Evolutionary conservation across 2,888 invertebrate species (phyloP).

Genomic region (Apodemia duryi): DNA sequence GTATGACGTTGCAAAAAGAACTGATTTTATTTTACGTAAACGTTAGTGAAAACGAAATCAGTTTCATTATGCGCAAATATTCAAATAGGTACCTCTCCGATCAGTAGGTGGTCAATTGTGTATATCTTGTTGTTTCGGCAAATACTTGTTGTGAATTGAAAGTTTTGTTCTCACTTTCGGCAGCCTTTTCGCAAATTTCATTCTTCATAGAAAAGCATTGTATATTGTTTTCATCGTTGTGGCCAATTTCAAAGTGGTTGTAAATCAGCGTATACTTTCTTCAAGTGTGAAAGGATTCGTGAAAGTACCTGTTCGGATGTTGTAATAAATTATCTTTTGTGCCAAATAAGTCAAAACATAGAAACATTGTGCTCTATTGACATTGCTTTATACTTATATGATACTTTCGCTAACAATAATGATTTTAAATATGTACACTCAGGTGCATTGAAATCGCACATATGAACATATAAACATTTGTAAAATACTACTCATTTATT

Average conservation of each 20-base stretch:
- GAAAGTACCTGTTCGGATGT: slow-evolving; percentile 67
- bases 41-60: slow-evolving; percentile 37
- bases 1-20: background rate
- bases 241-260: slow-evolving; percentile 53
- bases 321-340: slow-evolving; percentile 33
- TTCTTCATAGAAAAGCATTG: slow-evolving; percentile 45
- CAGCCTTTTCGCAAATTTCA: slow-evolving; percentile 53
- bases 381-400: no score
- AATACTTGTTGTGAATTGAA: slow-evolving; percentile 22
- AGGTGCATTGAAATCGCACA: no score
- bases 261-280: slow-evolving; percentile 69
- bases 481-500: no score
- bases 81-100: slow-evolving; percentile 48
- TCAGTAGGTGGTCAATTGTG: slow-evolving; percentile 67
- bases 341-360: background rate
- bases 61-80: slow-evolving; percentile 59
- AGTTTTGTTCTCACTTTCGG: slow-evolving; percentile 58
- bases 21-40: slow-evolving; percentile 4
- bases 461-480: no score
- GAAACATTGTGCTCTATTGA: no score
- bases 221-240: slow-evolving; percentile 57
- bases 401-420: no score
- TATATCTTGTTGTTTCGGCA: slow-evolving; percentile 36
- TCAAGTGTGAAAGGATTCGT: slow-evolving; percentile 34
- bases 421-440: no score